A percentile compares a stretch with the other conserved stretches of the same genome.
Conservation (phyloP, 2,888 invertebrate genomes). For the Cantharis flavilabris region DNA sequence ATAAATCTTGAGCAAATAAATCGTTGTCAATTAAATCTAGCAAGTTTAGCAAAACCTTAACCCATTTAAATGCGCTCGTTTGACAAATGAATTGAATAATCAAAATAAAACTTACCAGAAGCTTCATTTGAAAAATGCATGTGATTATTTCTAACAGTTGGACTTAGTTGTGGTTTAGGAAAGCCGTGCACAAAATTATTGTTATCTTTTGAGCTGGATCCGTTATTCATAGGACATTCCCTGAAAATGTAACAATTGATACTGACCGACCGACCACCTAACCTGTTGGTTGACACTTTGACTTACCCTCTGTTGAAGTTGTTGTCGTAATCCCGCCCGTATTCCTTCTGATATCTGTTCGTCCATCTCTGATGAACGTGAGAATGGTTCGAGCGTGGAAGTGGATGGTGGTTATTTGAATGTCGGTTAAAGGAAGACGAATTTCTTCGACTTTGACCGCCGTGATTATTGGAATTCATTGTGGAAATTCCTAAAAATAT, state of each 20-base stretch:
- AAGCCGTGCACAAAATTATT: conserved; percentile 53
- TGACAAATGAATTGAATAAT: background rate
- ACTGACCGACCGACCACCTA: conserved; percentile 13
- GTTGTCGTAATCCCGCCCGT: conserved; percentile 53
- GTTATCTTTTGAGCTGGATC: conserved; percentile 52
- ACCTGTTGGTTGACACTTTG: conserved; percentile 12
- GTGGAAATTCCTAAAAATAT: conserved; percentile 24
- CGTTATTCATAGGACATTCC: conserved; percentile 52
- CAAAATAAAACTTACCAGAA: conserved; percentile 40
- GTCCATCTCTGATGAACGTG: conserved; percentile 54
- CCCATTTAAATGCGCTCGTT: background rate
- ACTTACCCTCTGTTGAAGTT: conserved; percentile 52
- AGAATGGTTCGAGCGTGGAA: conserved; percentile 48
- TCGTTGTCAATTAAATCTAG: background rate
- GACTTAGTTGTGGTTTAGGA: conserved; percentile 55
- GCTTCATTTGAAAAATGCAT: conserved; percentile 51
- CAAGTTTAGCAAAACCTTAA: background rate
- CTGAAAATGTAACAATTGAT: conserved; percentile 35
- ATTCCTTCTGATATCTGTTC: conserved; percentile 54
- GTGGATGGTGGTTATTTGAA: conserved; percentile 50
- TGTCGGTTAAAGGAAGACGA: conserved; percentile 53
- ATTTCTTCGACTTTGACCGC: conserved; percentile 52
- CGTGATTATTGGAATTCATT: conserved; percentile 56
- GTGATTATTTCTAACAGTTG: conserved; percentile 49
- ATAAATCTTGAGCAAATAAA: background rate